phyloP scores from a whole-genome alignment of 2,888 invertebrate species.

The Hypsopygia costalis region DNA sequence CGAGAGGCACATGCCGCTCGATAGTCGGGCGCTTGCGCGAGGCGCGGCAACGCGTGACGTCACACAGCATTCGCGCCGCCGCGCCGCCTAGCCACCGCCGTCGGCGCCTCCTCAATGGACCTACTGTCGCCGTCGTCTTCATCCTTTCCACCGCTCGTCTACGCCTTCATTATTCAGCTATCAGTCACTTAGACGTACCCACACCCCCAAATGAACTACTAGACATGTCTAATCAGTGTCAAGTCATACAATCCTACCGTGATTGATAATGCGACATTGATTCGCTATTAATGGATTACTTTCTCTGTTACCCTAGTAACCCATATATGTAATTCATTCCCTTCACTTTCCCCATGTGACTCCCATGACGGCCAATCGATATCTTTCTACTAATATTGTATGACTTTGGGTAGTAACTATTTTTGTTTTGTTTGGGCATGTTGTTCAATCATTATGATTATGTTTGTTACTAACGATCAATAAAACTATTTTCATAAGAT shows the following conservation, averaged over 20 bases:
- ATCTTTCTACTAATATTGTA: not conserved
- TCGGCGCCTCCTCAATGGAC: conserved; percentile 37
- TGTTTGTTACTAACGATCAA: too few species aligned
- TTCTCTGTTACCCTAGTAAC: conserved; percentile 9
- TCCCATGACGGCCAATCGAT: conserved; percentile 5
- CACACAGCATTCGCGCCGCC: conserved; percentile 55
- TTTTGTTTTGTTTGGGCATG: too few species aligned
- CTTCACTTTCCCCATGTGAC: conserved; percentile 7
- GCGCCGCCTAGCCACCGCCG: conserved; percentile 34
- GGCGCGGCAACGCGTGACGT: conserved; percentile 57
- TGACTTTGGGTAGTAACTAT: too few species aligned
- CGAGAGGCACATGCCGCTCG: conserved; percentile 75
- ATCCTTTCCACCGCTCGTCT: conserved; percentile 22
- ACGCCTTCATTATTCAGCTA: conserved; percentile 41
- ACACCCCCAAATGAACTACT: conserved; percentile 27
- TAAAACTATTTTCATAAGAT: too few species aligned
- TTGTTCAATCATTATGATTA: too few species aligned
- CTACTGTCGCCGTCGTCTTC: conserved; percentile 19
- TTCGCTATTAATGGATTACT: conserved; percentile 1
- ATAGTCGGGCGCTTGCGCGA: conserved; percentile 73
- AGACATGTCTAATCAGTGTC: conserved; percentile 31
- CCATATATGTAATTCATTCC: conserved; percentile 3
- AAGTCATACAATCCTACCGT: conserved; percentile 3
- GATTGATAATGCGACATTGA: conserved; percentile 6
- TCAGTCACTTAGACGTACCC: conserved; percentile 37